Evolutionary conservation across 2,888 invertebrate species (phyloP), one percentile per base, ranked within the genome.

Genomic region (Phanerotoma sp.): DNA sequence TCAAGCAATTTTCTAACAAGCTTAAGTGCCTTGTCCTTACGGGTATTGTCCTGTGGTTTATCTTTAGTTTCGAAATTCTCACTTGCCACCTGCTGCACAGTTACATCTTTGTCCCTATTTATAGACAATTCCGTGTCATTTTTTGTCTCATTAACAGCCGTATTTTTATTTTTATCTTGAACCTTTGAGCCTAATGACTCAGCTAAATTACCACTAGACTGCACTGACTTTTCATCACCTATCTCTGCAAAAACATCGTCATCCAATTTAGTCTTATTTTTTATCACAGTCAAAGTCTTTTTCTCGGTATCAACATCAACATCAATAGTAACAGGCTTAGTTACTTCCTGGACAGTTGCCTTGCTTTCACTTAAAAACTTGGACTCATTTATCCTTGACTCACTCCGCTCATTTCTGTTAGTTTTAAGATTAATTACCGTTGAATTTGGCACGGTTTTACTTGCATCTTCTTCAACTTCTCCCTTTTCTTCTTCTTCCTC

Each of bases 371-470:
- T 35, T 35, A n/a, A 35, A 15, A 35, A 35, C 35, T 35, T 35
- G 35, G 35, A 15, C 35, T 38, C 40, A 38, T 22, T 18, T 2
- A 42, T 40, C 9, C 2, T 45, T 50, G 13, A 52, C 25, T 48
- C 47, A 28, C 40, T 38, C 33, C 35, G 21, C 42, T 47, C 38
- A 47, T 28, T 42, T 41, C 47, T 11, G 33, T 35, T 44, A 42
- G 15, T 15, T 41, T 48, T 37, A 48, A 22, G 37, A 67, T 66
- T 68, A 66, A 68, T 68, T 67, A 66, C 67, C 65, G 67, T 62
- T 61, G 59, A 57, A 63, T 67, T 71, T 68, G 70, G 68, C 71
- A 71, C 56, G 41, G 46, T 52, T 44, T 53, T 54, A 48, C 41
- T 38, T n/a, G 30, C 45, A n/a, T n/a, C n/a, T n/a, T n/a, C n/a